phyloP scores from a whole-genome alignment of 2,888 invertebrate species.

The Graphium colonna region DNA sequence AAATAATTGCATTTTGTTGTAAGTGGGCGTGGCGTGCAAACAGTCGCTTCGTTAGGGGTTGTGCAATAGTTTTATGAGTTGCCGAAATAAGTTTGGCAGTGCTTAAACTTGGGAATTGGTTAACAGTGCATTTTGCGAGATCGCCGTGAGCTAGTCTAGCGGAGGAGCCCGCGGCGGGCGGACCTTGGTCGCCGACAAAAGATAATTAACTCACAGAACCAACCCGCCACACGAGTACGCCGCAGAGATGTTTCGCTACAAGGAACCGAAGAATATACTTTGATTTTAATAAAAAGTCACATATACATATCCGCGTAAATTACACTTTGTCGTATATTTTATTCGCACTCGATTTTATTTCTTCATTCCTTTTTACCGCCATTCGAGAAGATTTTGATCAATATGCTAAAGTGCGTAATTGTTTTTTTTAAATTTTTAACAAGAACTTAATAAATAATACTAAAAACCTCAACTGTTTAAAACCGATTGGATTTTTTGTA shows the following conservation, averaged over 20 bases:
- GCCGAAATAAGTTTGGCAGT: slow-evolving; percentile 68
- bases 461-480: too few relatives aligned
- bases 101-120: slow-evolving; percentile 73
- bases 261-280: too few relatives aligned
- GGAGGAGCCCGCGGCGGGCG: slow-evolving; percentile 50
- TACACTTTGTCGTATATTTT: too few relatives aligned
- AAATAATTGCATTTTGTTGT: slow-evolving; percentile 32
- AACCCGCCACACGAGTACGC: slow-evolving; percentile 55
- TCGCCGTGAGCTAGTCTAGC: slow-evolving; percentile 36
- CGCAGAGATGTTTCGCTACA: slow-evolving; percentile 62
- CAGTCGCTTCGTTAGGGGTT: slow-evolving; percentile 44
- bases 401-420: too few relatives aligned
- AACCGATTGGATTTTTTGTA: too few relatives aligned
- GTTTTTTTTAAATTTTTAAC: too few relatives aligned
- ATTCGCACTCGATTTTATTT: too few relatives aligned
- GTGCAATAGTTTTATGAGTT: slow-evolving; percentile 74
- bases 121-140: slow-evolving; percentile 67
- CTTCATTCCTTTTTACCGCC: too few relatives aligned
- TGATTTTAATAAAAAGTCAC: too few relatives aligned
- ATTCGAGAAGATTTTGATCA: too few relatives aligned
- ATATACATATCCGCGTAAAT: too few relatives aligned
- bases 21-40: slow-evolving; percentile 34
- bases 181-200: slow-evolving; percentile 48
- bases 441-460: too few relatives aligned
- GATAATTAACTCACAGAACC: slow-evolving; percentile 76